Evolutionary conservation across 1,140 invertebrate species (phyloP).

Genomic region (Apocrypta bakeri): DNA sequence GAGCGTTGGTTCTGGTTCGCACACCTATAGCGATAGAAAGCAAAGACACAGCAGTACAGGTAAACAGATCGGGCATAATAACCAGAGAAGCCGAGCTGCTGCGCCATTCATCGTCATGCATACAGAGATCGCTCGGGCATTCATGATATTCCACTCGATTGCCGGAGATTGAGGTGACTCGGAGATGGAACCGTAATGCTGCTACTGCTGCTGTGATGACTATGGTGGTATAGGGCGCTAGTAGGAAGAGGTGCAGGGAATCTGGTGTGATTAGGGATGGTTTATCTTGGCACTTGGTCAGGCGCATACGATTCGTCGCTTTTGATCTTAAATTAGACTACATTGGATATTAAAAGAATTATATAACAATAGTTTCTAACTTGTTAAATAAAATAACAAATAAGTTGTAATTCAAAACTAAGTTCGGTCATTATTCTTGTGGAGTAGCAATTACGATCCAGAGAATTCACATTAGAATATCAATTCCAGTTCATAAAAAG

Average conservation of each 20-base stretch:
- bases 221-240: neutral
- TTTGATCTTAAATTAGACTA: too few relatives aligned
- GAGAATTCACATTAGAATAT: too few relatives aligned
- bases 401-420: too few relatives aligned
- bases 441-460: too few relatives aligned
- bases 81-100: neutral
- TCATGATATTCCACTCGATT: conserved; percentile 67
- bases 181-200: conserved; percentile 57
- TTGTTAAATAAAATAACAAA: too few relatives aligned
- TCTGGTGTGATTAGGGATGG: neutral
- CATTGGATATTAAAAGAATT: too few relatives aligned
- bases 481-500: neutral
- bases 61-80: conserved; percentile 15
- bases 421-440: too few relatives aligned
- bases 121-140: conserved; percentile 53
- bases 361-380: too few relatives aligned
- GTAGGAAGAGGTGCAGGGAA: neutral
- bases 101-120: conserved; percentile 2
- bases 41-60: neutral
- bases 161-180: conserved; percentile 62
- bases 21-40: neutral
- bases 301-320: too few relatives aligned
- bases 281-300: neutral
- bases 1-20: neutral
- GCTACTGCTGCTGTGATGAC: conserved; percentile 28